Conservation (phyloP, 2,888 invertebrate species). For the Unio pictorum region DNA sequence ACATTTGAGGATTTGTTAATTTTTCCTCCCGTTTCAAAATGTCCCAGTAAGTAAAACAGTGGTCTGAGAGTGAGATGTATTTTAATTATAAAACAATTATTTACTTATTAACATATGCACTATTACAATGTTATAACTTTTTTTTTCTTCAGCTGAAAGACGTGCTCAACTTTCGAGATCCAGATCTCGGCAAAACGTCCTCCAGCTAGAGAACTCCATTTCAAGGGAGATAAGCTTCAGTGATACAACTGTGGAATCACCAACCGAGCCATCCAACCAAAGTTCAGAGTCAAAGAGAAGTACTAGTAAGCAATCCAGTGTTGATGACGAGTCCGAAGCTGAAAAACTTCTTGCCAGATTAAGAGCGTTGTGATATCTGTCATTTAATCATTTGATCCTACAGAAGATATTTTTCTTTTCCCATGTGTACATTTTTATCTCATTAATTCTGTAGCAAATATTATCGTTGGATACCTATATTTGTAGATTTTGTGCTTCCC, state of each 20-base stretch:
- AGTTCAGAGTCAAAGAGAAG: constrained; percentile 3
- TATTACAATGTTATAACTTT: constrained; percentile 17
- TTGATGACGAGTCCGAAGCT: constrained; percentile 52
- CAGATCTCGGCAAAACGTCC: constrained; percentile 78
- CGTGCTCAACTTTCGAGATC: constrained; percentile 91
- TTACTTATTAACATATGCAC: no score
- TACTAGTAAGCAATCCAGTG: constrained; percentile 11
- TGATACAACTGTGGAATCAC: constrained; percentile 37
- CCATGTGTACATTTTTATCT: no score
- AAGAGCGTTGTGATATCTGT: constrained; percentile 53
- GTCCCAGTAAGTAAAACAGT: no score
- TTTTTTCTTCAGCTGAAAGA: constrained; percentile 82
- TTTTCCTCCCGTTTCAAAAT: no score
- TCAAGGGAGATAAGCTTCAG: constrained; percentile 66
- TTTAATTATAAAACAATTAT: no score
- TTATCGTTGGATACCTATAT: no score
- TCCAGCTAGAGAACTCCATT: constrained; percentile 49
- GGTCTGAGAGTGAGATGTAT: no score
- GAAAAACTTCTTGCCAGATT: constrained; percentile 62
- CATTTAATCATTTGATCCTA: no score
- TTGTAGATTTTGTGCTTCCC: no score
- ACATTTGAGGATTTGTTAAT: no score
- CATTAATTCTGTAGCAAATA: no score
- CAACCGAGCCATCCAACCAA: constrained; percentile 7
- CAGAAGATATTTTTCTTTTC: no score